A percentile compares a stretch with the other conserved stretches of the same genome.
phyloP scores from a whole-genome alignment of 2,113 vertebrate genomes.

The chimpanzee (Pan troglodytes) region NHGRI_mPanTro3-v2.1_pri NC_072407.2:17940501-17941000 shows the following conservation, averaged over 20 bases:
- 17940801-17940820: no score
- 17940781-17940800: neutral
- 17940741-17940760: neutral
- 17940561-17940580: neutral
- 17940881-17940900: no score
- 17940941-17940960: no score
- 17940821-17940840: no score
- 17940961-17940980: no score
- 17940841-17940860: no score
- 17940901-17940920: no score
- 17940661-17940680: neutral
- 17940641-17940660: neutral
- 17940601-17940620: neutral
- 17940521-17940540: neutral
- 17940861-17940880: no score
- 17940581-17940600: neutral
- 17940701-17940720: neutral
- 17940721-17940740: conserved; percentile 6
- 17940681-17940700: neutral
- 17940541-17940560: neutral
- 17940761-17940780: neutral
- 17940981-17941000: no score
- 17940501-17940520: neutral
- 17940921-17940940: no score
- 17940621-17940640: neutral